Conservation (phyloP, 2,888 invertebrate genomes). For the Thalpophila matura region DNA sequence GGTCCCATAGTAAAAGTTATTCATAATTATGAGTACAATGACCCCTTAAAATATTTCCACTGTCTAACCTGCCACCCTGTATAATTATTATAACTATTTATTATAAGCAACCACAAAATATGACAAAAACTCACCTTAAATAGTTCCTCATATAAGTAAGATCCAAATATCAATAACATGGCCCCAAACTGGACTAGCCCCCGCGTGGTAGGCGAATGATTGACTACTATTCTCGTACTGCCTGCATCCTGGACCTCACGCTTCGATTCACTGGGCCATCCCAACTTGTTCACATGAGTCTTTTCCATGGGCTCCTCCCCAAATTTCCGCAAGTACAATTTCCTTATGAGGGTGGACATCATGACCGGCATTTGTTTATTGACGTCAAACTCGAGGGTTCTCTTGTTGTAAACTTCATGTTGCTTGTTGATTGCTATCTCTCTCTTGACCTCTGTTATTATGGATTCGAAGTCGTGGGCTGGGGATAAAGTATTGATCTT, state of each 20-base stretch:
- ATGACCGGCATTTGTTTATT: slow-evolving; percentile 77
- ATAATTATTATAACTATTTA: too few relatives aligned
- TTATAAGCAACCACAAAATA: neutral
- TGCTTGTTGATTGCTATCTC: slow-evolving; percentile 78
- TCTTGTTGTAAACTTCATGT: slow-evolving; percentile 68
- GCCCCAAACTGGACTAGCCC: slow-evolving; percentile 65
- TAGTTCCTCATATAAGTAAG: slow-evolving; percentile 75
- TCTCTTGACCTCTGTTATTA: slow-evolving; percentile 78
- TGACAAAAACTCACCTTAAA: slow-evolving; percentile 66
- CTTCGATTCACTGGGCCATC: slow-evolving; percentile 27
- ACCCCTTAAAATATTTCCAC: too few relatives aligned
- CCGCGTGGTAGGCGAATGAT: slow-evolving; percentile 62
- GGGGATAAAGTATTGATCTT: slow-evolving; percentile 73
- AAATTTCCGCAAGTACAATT: slow-evolving; percentile 72
- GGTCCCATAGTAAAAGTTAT: too few relatives aligned
- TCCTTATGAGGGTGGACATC: slow-evolving; percentile 77
- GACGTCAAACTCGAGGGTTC: slow-evolving; percentile 68
- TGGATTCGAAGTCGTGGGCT: slow-evolving; percentile 77
- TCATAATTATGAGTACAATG: too few relatives aligned
- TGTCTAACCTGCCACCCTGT: too few relatives aligned
- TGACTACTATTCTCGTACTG: too few relatives aligned
- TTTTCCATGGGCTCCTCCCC: slow-evolving; percentile 48
- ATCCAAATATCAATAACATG: slow-evolving; percentile 73
- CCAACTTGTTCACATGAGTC: slow-evolving; percentile 21
- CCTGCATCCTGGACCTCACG: slow-evolving; percentile 64